Percentiles rank a stretch among this genome's conserved stretches.
phyloP scores from a whole-genome alignment of 1,140 invertebrate genomes.

The Lucilia cuprina region DNA sequence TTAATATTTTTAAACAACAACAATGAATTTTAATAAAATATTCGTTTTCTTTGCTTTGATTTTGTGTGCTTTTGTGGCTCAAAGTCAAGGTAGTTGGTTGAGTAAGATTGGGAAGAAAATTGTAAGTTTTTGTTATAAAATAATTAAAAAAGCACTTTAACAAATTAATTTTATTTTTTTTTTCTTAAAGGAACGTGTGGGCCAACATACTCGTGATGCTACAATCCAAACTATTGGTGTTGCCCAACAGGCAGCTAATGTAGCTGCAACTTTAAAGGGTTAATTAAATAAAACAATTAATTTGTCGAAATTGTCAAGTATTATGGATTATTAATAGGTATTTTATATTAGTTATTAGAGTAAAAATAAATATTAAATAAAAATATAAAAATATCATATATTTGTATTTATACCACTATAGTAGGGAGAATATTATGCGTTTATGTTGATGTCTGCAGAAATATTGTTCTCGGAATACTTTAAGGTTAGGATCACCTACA shows the following conservation, averaged over 20 bases:
- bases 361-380: no score
- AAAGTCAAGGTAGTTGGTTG: constrained; percentile 50
- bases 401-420: no score
- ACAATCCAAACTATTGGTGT: constrained; percentile 49
- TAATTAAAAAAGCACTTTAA: background rate
- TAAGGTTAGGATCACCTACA: no score
- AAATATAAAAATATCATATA: no score
- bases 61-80: constrained; percentile 45
- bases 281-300: background rate
- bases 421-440: no score
- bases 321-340: no score
- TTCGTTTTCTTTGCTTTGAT: constrained; percentile 52
- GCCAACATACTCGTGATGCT: constrained; percentile 52
- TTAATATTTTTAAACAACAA: background rate
- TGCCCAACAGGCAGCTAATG: constrained; percentile 52
- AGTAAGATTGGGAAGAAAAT: constrained; percentile 53
- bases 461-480: no score
- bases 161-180: background rate
- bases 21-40: constrained; percentile 53
- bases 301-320: no score
- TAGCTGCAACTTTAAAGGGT: constrained; percentile 45
- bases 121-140: constrained; percentile 44
- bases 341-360: no score
- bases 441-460: no score
- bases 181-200: constrained; percentile 45